Base-by-base conservation (phyloP, 2,113 vertebrate genomes). In the Leuciscus idus region DNA sequence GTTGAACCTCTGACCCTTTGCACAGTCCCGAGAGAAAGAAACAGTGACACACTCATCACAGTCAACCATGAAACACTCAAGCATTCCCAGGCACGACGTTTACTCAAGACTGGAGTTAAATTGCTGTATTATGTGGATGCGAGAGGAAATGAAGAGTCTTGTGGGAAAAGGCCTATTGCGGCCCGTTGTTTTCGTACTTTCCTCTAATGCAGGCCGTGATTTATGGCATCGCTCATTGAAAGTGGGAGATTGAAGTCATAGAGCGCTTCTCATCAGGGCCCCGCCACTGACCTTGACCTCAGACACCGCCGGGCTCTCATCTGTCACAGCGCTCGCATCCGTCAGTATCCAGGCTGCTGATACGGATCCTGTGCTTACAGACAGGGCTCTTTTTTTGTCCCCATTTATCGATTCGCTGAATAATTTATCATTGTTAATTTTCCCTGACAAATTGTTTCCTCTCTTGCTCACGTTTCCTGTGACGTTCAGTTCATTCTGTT, bases 351-450 rank as follows among this genome's bases (percentile, higher is more conserved):
- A 48, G 52, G 39, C 17, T 75, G n/a, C 78, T 82, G 12, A 77
- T 66, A 87, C 30, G 46, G 19, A 73, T 84, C 62, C 26, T 68
- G 70, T 72, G 36, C 70, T 30, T 59, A 81, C 21, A 85, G 83
- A 66, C 62, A 46, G 50, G 26, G 23, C 66, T 86, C 43, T 74
- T 70, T 89, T 87, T 87, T 83, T 85, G 84, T 70, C 83, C 28
- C 21, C 13, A 59, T 80, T 46, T 13, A 89, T 89, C 26, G 85
- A 87, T 86, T 7, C 0, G 10, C 52, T 89, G 72, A 89, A 89
- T 89, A 87, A 89, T 89, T 87, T 52, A 89, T 87, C 64, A 30
- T 79, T 7, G 83, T 89, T 89, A 89, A 87, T 89, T 89, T 87
- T 77, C 77, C 82, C 83, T 84, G 74, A 87, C 85, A 85, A 89